Percentiles rank a stretch among this genome's conserved stretches.
These are phyloP conservation scores for Vandiemenella viatica DNA, from an alignment of 2,888 invertebrate genomes.

Conservation along the genomic window DNA sequence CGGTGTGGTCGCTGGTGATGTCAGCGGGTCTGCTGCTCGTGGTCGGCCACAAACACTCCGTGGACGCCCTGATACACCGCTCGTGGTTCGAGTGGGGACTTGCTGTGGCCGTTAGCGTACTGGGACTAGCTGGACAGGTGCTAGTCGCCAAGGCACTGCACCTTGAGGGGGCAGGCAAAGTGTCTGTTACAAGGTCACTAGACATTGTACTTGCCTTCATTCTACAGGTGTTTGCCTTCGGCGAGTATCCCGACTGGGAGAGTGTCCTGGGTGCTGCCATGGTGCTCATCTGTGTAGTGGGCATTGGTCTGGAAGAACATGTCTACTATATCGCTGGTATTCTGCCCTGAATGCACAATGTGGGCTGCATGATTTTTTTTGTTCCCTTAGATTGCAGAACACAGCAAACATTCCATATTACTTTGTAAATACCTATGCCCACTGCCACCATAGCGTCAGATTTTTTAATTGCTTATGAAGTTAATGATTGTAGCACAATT, in stretches of 20 bases:
- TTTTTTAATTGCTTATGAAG: too few species aligned
- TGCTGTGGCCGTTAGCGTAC: slow-evolving; percentile 9
- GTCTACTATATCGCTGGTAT: slow-evolving; percentile 27
- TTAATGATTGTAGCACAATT: too few species aligned
- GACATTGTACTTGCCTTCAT: slow-evolving; percentile 33
- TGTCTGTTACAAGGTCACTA: slow-evolving; percentile 32
- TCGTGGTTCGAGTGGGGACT: slow-evolving; percentile 24
- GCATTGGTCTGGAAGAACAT: slow-evolving; percentile 31
- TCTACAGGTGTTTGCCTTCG: slow-evolving; percentile 28
- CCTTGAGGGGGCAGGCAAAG: slow-evolving; percentile 32
- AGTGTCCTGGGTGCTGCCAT: slow-evolving; percentile 28
- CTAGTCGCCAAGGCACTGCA: slow-evolving; percentile 31
- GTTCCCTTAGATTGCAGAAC: too few species aligned
- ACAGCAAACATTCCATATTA: too few species aligned
- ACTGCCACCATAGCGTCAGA: too few species aligned
- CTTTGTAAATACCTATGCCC: too few species aligned
- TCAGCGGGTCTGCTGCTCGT: slow-evolving; percentile 24
- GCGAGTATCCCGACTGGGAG: slow-evolving; percentile 28
- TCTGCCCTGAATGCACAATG: slow-evolving; percentile 25
- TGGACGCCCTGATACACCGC: slow-evolving; percentile 19
- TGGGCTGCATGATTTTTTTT: too few species aligned
- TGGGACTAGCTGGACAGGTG: slow-evolving; percentile 18
- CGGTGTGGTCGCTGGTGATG: slow-evolving; percentile 28
- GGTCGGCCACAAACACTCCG: slow-evolving; percentile 12
- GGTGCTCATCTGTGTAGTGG: slow-evolving; percentile 29